Conservation (phyloP, 2,888 invertebrate genomes). For the Drosophila multiciliata region DNA sequence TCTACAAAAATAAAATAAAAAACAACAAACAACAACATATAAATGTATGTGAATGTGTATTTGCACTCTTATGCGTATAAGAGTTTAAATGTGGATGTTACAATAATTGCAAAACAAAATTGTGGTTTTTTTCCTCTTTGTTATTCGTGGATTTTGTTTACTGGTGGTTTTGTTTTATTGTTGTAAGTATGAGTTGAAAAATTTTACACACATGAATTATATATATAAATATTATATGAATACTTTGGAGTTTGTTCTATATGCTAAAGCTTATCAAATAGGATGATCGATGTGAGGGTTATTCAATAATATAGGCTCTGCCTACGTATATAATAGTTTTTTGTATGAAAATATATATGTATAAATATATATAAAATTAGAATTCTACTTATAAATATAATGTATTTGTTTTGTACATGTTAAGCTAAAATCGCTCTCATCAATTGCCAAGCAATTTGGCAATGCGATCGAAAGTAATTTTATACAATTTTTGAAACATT, state of each 20-base stretch:
- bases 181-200: slow-evolving; percentile 42
- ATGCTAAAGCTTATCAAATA: slow-evolving; percentile 53
- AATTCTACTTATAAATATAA: slow-evolving; percentile 26
- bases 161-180: slow-evolving; percentile 43
- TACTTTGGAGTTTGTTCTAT: slow-evolving; percentile 73
- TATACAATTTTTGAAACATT: slow-evolving; percentile 23
- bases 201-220: slow-evolving; percentile 47
- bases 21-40: slow-evolving; percentile 43
- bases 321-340: slow-evolving; percentile 61
- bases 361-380: slow-evolving; percentile 13
- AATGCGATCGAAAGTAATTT: slow-evolving; percentile 54
- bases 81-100: slow-evolving; percentile 15
- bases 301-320: slow-evolving; percentile 75
- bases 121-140: slow-evolving; percentile 5
- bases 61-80: not conserved
- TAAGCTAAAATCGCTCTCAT: slow-evolving; percentile 61
- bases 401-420: slow-evolving; percentile 74
- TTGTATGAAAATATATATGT: slow-evolving; percentile 4
- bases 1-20: slow-evolving; percentile 44
- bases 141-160: slow-evolving; percentile 18
- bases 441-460: slow-evolving; percentile 61
- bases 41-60: slow-evolving; percentile 16
- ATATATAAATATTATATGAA: slow-evolving; percentile 76
- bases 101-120: slow-evolving; percentile 14
- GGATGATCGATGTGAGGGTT: slow-evolving; percentile 53